phyloP scores from a whole-genome alignment of 2,888 invertebrate species.

The Ectobius pallidus region DNA sequence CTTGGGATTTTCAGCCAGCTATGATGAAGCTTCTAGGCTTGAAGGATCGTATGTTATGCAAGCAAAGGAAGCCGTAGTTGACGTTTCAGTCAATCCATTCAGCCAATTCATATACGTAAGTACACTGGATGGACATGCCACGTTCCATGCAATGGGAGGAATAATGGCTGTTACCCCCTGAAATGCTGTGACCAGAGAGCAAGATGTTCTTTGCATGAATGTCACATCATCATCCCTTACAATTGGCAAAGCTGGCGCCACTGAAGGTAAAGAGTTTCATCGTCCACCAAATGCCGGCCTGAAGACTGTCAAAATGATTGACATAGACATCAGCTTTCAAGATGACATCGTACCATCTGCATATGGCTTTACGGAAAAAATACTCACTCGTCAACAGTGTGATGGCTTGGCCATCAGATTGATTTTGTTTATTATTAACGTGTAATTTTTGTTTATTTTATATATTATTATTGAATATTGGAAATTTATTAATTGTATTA shows the following conservation, averaged over 20 bases:
- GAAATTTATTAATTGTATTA: no score
- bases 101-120: conserved; percentile 42
- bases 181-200: not conserved
- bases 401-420: no score
- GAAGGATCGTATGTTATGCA: no score
- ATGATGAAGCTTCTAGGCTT: not conserved
- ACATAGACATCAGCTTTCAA: not conserved
- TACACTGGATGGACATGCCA: conserved; percentile 44
- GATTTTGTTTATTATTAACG: no score
- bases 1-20: not conserved
- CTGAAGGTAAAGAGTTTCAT: not conserved
- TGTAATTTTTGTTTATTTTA: no score
- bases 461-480: no score
- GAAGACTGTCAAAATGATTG: not conserved
- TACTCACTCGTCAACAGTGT: not conserved
- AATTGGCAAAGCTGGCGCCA: not conserved
- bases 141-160: conserved; percentile 46
- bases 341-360: not conserved
- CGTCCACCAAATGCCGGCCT: conserved; percentile 1
- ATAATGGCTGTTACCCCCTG: conserved; percentile 38
- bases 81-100: conserved; percentile 28
- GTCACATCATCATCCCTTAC: not conserved
- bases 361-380: not conserved
- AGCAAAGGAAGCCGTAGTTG: no score
- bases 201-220: conserved; percentile 4